A percentile compares a stretch with the other conserved stretches of the same genome.
Conservation (phyloP, 2,888 invertebrate species). For the Pterostichus madidus region DNA sequence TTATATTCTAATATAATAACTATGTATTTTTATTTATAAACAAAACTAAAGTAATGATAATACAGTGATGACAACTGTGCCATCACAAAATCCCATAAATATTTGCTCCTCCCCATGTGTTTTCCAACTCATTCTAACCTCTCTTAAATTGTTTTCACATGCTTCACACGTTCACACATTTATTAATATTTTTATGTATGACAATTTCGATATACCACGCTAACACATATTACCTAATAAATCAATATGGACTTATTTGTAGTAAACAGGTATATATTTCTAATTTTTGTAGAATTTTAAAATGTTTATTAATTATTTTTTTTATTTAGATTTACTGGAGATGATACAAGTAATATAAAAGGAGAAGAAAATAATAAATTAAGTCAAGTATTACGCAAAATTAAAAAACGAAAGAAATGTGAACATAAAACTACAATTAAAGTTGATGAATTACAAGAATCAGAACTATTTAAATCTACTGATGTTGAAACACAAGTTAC, state of each 20-base stretch:
- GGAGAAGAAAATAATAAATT: constrained; percentile 80
- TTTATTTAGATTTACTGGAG: constrained; percentile 77
- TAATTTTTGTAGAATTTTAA: constrained; percentile 46
- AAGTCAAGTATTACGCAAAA: constrained; percentile 81
- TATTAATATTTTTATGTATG: constrained; percentile 1
- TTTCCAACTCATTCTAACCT: too few relatives aligned
- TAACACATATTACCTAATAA: background rate
- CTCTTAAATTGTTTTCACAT: background rate
- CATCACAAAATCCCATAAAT: too few relatives aligned
- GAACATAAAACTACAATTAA: constrained; percentile 71
- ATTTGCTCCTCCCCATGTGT: too few relatives aligned
- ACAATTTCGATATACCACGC: background rate
- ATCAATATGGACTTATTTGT: constrained; percentile 85
- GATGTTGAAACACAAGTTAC: constrained; percentile 61
- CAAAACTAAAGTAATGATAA: too few relatives aligned
- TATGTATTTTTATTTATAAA: too few relatives aligned
- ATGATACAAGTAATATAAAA: constrained; percentile 75
- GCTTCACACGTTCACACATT: background rate
- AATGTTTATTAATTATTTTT: constrained; percentile 51
- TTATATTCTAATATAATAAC: too few relatives aligned
- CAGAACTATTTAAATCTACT: constrained; percentile 26
- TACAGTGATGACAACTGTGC: too few relatives aligned
- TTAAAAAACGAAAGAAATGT: constrained; percentile 78
- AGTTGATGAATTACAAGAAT: constrained; percentile 70
- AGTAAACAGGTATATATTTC: constrained; percentile 81